Base-by-base conservation (phyloP, 2,797 vertebrate genomes). In the Pipistrellus pipistrellus region DNA sequence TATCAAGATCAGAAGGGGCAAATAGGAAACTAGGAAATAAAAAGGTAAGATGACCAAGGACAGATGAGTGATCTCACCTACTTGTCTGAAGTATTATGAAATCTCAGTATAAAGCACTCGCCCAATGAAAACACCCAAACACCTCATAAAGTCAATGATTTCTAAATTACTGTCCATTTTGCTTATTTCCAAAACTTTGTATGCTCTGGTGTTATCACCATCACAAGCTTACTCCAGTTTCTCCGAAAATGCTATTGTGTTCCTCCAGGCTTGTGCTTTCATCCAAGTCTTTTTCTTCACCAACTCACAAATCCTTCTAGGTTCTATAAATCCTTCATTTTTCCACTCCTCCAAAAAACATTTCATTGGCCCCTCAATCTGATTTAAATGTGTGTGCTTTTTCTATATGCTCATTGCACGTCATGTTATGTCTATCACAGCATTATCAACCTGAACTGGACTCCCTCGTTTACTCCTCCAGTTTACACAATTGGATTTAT, bases 101-200 rank as follows among this genome's bases (percentile, higher is more conserved):
- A 18, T 62, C 55, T 76, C 59, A 30, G 76, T 41, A 9, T 41
- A 62, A 48, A 8, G 20, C 2, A 86, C 48, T 93, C 30, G 51
- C 13, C 23, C 71, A 80, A 5, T 48, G 38, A 76, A 84, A 82
- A 94, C 38, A 66, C 44, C 41, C 87, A 66, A 89, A 68, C 30
- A 41, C 25, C 30, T 53, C 57, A 14, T 51, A 73, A 71, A 66
- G 15, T 4, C n/a, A 23, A 6, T 32, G n/a, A 30, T 53, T 90
- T 90, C 71, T 20, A 90, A 91, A 62, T 59, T 53, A 55, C 20
- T 59, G 41, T 41, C 75, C 12, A 41, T 88, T 94, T 94, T 57
- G 20, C 35, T 68, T 75, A 51, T 35, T 30, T 93, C 62, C 51
- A 90, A 75, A 75, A 76, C 48, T 46, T n/a, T 8, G 25, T n/a